Evolutionary conservation across 2,113 vertebrate genomes (phyloP), one percentile per base, ranked within the genome.

Genomic region (Cygnus buccinator): DNA sequence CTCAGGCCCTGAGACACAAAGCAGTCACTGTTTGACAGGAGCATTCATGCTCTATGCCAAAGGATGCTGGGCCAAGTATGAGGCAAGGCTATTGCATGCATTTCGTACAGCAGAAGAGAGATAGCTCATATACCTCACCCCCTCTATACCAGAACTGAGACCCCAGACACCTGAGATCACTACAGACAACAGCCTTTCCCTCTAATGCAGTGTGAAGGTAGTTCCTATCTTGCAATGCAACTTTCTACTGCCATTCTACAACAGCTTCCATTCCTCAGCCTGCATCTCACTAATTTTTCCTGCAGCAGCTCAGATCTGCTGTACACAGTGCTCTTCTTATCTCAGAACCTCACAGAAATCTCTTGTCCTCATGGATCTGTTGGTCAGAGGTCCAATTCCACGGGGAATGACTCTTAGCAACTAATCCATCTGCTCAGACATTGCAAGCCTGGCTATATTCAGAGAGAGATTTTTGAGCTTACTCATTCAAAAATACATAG

Each of bases 11-110:
- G 77, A 90, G 87, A 97, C 71, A 98, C 94, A 97, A 94, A 90
- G 91, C 13, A 91, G 91, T 87, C 81, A 96, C 81, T 97, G 94
- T 97, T 92, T 95, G 87, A 92, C 86, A 88, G 94, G 9, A 96
- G 77, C 76, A 97, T 93, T 43, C 74, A 92, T 43, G 46, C 55
- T 85, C 61, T 83, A 81, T 61, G 76, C 85, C 86, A 88, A 90
- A 85, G 66, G 75, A 82, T 55, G 28, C 26, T 67, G 44, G 57
- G 86, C 93, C 95, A 97, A 91, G 48, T 63, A 68, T 84, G 75
- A 95, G n/a, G 44, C 71, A 92, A 94, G 13, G 44, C 33, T 89
- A 61, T 43, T 31, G 13, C 57, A 85, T 28, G 37, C 35, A 74
- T 31, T 79, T 62, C 55, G 37, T 72, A 85, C 44, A 90, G 75